Percentiles rank a stretch among this genome's conserved stretches.
These are phyloP conservation scores for Drosophila nigricruria DNA, from an alignment of 2,888 invertebrate genomes.

Conservation along the genomic window DNA sequence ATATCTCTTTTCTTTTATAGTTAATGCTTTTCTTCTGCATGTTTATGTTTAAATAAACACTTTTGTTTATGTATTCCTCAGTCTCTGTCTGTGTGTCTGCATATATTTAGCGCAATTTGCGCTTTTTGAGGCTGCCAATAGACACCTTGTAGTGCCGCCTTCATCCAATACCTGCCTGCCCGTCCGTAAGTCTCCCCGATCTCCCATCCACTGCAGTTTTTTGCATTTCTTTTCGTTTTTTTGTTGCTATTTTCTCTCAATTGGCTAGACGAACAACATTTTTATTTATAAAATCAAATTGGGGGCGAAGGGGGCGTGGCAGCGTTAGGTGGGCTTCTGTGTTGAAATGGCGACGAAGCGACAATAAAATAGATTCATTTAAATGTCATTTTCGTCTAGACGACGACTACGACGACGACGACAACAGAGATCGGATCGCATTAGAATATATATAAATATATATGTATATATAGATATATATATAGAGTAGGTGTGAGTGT, in stretches of 20 bases:
- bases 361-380: constrained; percentile 82
- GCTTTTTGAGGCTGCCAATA: background rate
- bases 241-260: constrained; percentile 42
- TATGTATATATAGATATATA: constrained; percentile 5
- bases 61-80: constrained; percentile 13
- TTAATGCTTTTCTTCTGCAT: constrained; percentile 27
- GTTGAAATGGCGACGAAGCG: constrained; percentile 70
- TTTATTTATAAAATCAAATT: constrained; percentile 59
- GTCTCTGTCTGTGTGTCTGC: background rate
- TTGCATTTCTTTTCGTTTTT: constrained; percentile 15
- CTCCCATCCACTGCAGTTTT: constrained; percentile 12
- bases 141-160: constrained; percentile 31
- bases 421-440: constrained; percentile 44
- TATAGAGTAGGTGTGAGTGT: background rate
- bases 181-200: too few species aligned
- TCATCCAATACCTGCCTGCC: background rate
- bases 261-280: constrained; percentile 59
- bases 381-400: constrained; percentile 83
- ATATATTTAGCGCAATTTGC: constrained; percentile 17
- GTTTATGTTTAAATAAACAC: constrained; percentile 53
- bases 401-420: constrained; percentile 49
- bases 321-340: constrained; percentile 18
- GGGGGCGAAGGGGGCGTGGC: constrained; percentile 13
- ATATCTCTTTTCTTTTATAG: constrained; percentile 19
- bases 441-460: constrained; percentile 51